phyloP scores from a whole-genome alignment of 2,797 vertebrate genomes.

The Rhinophrynus dorsalis region DNA sequence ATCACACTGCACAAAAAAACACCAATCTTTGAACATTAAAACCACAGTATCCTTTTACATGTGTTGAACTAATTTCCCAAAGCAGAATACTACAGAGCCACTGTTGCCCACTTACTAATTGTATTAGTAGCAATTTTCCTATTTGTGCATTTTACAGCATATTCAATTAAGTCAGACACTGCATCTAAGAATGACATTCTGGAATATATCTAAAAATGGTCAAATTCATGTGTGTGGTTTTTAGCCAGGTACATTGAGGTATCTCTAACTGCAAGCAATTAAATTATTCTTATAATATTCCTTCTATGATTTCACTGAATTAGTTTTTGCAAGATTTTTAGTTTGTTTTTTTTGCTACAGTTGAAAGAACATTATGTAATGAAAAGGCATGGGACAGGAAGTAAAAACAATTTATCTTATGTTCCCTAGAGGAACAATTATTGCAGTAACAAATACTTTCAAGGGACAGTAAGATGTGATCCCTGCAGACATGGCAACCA shows the following conservation, averaged over 20 bases:
- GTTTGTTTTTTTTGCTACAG: not conserved
- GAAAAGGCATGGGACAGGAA: not conserved
- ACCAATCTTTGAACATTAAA: slow-evolving; percentile 72
- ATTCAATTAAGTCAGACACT: slow-evolving; percentile 38
- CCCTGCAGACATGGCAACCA: too few species aligned
- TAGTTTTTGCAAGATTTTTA: not conserved
- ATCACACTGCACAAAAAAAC: slow-evolving; percentile 69
- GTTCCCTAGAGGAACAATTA: too few species aligned
- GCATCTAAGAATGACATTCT: slow-evolving; percentile 51
- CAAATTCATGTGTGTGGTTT: slow-evolving; percentile 1
- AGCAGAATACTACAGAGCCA: slow-evolving; percentile 53
- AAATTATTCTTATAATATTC: not conserved
- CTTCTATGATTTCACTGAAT: not conserved
- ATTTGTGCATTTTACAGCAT: slow-evolving; percentile 48
- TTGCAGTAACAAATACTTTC: too few species aligned
- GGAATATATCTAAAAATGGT: slow-evolving; percentile 52
- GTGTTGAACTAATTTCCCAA: slow-evolving; percentile 56
- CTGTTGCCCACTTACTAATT: slow-evolving; percentile 40
- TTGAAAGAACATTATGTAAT: slow-evolving; percentile 22
- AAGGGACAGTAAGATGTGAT: too few species aligned
- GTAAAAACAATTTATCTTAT: too few species aligned
- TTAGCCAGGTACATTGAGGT: slow-evolving; percentile 25
- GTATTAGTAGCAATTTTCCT: slow-evolving; percentile 41
- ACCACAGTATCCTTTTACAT: slow-evolving; percentile 64
- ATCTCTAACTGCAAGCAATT: not conserved